These are phyloP conservation scores for Manacus vitellinus DNA, from an alignment of 2,113 vertebrate genomes.

Conservation along the genomic window DNA sequence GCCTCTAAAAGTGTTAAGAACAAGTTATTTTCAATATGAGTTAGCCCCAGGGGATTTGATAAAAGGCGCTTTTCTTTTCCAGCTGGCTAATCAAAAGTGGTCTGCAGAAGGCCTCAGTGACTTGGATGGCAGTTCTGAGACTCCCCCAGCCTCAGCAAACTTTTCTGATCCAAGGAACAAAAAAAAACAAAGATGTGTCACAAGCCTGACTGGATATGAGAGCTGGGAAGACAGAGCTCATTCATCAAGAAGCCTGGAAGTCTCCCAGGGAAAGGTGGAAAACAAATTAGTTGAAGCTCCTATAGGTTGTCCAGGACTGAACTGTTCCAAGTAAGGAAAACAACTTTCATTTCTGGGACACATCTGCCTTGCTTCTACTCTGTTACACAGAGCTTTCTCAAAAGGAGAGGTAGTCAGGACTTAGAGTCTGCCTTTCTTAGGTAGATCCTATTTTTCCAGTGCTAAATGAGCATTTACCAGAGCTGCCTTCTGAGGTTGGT, in stretches of 20 bases:
- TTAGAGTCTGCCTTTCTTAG: background rate
- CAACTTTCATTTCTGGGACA: background rate
- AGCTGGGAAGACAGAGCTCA: background rate
- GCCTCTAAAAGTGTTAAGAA: slow-evolving; percentile 11
- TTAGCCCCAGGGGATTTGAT: slow-evolving; percentile 10
- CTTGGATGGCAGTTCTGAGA: background rate
- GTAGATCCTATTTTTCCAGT: background rate
- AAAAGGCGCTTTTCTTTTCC: slow-evolving; percentile 44
- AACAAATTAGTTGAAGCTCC: slow-evolving; percentile 24
- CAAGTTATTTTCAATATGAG: slow-evolving; percentile 29
- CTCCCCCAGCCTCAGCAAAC: background rate
- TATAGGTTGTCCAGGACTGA: background rate
- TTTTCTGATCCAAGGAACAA: slow-evolving; percentile 21
- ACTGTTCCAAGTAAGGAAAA: background rate
- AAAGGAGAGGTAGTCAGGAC: background rate
- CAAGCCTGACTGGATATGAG: background rate
- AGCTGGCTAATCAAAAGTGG: slow-evolving; percentile 11
- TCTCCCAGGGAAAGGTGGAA: slow-evolving; percentile 1
- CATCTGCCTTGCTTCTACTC: background rate
- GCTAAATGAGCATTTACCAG: background rate
- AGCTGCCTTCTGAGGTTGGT: background rate
- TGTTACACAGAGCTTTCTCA: background rate
- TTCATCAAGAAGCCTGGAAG: slow-evolving; percentile 12
- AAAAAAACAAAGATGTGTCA: background rate
- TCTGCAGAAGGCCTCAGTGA: slow-evolving; percentile 27